phyloP scores from a whole-genome alignment of 1,140 invertebrate species.

The Sarcophaga bullata region DNA sequence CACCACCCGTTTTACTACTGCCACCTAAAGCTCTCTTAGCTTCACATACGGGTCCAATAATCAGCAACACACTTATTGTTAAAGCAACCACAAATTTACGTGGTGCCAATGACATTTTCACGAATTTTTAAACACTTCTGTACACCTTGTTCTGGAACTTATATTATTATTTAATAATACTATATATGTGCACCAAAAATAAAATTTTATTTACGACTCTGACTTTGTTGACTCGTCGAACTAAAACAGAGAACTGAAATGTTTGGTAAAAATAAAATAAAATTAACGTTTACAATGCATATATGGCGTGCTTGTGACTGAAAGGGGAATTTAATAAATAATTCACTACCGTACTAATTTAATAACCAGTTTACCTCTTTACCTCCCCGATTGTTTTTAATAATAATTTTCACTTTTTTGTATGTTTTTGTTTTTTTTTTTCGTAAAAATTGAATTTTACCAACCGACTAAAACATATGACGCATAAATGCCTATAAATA shows the following conservation, averaged over 20 bases:
- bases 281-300: not conserved
- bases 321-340: constrained; percentile 1
- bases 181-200: no score
- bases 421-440: not conserved
- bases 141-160: constrained; percentile 9
- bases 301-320: not conserved
- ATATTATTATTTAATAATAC: not conserved
- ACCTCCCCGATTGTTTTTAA: constrained; percentile 2
- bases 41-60: constrained; percentile 25
- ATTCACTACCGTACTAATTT: not conserved
- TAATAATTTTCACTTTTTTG: constrained; percentile 8
- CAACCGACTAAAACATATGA: not conserved
- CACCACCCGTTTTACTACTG: constrained; percentile 28
- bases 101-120: constrained; percentile 15
- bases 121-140: not conserved
- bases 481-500: not conserved
- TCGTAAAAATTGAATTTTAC: not conserved
- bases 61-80: not conserved
- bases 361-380: constrained; percentile 18
- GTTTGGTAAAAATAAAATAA: not conserved
- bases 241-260: not conserved
- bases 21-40: constrained; percentile 38
- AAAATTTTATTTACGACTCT: not conserved
- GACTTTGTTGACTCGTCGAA: not conserved
- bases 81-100: constrained; percentile 24